A percentile compares a stretch with the other conserved stretches of the same genome.
Evolutionary conservation across 1,140 invertebrate genomes (phyloP).

Genomic region (Spodoptera litura): DNA sequence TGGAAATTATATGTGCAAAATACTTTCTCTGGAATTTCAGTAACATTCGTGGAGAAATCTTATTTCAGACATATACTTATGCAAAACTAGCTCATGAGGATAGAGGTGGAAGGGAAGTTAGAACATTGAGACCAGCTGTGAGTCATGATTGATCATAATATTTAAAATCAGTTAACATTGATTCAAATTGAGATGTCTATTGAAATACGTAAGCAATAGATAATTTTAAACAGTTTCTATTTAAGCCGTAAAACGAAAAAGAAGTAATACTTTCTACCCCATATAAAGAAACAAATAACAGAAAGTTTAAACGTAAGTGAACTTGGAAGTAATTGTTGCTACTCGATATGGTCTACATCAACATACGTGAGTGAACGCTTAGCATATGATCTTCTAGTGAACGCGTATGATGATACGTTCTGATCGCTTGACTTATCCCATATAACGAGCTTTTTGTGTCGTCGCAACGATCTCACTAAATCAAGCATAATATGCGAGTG

Average conservation of each 20-base stretch:
- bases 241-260: not conserved
- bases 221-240: not conserved
- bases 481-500: slow-evolving; percentile 43
- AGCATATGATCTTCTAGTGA: slow-evolving; percentile 6
- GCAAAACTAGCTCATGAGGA: no score
- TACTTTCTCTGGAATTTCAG: no score
- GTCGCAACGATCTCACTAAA: slow-evolving; percentile 55
- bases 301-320: no score
- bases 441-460: slow-evolving; percentile 62
- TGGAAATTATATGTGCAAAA: no score
- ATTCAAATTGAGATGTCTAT: no score
- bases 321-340: not conserved
- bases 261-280: not conserved
- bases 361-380: slow-evolving; percentile 12
- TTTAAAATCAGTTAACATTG: no score
- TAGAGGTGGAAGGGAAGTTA: no score
- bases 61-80: no score
- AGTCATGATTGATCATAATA: no score
- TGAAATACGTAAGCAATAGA: not conserved
- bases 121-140: no score
- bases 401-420: slow-evolving; percentile 49
- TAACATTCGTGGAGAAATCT: no score
- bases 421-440: slow-evolving; percentile 31
- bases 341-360: slow-evolving; percentile 1
- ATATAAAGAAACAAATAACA: not conserved